These are phyloP conservation scores for Carcinoscorpius rotundicauda DNA, from an alignment of 1,140 invertebrate species.

Conservation along the genomic window DNA sequence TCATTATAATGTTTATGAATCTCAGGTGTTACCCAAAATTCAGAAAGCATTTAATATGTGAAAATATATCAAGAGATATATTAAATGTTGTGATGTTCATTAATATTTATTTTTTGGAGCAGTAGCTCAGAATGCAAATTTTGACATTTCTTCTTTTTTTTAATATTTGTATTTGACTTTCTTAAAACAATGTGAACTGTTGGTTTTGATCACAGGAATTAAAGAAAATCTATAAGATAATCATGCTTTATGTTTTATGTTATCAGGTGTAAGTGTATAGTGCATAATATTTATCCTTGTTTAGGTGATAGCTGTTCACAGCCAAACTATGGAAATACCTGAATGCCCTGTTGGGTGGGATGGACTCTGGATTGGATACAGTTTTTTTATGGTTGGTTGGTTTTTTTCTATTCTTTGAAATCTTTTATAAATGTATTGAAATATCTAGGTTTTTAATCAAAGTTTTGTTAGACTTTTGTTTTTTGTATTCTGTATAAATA, in stretches of 20 bases:
- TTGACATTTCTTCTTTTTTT: not conserved
- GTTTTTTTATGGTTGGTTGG: conserved; percentile 89
- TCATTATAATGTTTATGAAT: not conserved
- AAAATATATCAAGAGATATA: too few species aligned
- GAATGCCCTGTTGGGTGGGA: conserved; percentile 85
- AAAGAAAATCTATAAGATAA: not conserved
- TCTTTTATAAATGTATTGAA: too few species aligned
- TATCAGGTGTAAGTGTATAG: not conserved
- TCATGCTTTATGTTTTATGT: not conserved
- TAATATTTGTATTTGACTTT: not conserved
- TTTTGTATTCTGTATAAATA: too few species aligned
- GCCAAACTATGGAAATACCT: conserved; percentile 77
- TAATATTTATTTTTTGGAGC: not conserved
- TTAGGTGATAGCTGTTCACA: conserved; percentile 81
- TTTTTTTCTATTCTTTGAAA: not conserved
- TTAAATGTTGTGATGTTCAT: too few species aligned
- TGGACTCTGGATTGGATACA: conserved; percentile 91
- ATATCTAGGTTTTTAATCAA: too few species aligned
- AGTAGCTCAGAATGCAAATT: not conserved
- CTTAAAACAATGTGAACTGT: not conserved
- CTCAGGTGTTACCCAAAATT: not conserved
- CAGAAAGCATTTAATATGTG: too few species aligned
- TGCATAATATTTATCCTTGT: not conserved
- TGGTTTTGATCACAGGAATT: not conserved
- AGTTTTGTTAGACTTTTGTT: too few species aligned